phyloP scores from a whole-genome alignment of 2,888 invertebrate genomes.

The Drosophila mulleri region DNA sequence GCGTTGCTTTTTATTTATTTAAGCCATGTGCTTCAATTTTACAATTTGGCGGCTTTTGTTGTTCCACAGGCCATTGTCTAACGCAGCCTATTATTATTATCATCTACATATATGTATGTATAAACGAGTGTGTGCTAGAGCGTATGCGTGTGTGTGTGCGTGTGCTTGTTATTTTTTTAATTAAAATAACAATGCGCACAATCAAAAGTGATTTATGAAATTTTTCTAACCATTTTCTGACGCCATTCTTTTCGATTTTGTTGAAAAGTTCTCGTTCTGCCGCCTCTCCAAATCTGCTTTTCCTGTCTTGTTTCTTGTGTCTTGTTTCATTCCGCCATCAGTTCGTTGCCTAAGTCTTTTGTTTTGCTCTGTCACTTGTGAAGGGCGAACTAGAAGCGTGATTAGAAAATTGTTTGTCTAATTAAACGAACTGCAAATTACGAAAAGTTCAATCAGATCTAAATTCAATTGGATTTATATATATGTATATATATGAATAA shows the following conservation, averaged over 20 bases:
- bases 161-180: constrained; percentile 53
- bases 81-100: constrained; percentile 41
- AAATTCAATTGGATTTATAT: background rate
- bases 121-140: background rate
- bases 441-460: background rate
- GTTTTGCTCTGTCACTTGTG: constrained; percentile 38
- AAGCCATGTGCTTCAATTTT: constrained; percentile 67
- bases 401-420: constrained; percentile 17
- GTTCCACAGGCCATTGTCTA: constrained; percentile 48
- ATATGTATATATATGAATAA: too few species aligned
- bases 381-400: background rate
- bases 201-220: constrained; percentile 76
- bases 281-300: constrained; percentile 24
- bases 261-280: constrained; percentile 26
- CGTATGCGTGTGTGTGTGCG: constrained; percentile 8
- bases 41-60: constrained; percentile 55
- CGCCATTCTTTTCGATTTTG: constrained; percentile 30
- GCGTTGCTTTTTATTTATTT: constrained; percentile 45
- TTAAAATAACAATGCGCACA: constrained; percentile 75
- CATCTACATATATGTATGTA: constrained; percentile 19
- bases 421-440: background rate
- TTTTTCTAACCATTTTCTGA: constrained; percentile 43
- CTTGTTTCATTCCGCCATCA: constrained; percentile 13
- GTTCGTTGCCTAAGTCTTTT: constrained; percentile 74
- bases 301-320: constrained; percentile 9